These are phyloP conservation scores for Salarias fasciatus DNA, from an alignment of 2,797 vertebrate genomes.

Conservation along the genomic window DNA sequence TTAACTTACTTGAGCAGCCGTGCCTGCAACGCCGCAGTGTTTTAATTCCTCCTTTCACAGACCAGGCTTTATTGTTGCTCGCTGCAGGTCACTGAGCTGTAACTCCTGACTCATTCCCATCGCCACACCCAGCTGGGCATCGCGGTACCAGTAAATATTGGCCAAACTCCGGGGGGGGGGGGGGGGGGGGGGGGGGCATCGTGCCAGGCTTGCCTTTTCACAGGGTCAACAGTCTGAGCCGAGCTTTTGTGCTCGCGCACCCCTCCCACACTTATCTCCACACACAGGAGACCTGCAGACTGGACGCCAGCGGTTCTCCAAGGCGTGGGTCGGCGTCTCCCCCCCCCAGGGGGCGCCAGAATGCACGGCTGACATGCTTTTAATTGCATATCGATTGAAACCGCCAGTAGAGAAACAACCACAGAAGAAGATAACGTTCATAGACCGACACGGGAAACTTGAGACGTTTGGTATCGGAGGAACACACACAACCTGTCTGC, in stretches of 20 bases:
- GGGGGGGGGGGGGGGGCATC: conserved; percentile 12
- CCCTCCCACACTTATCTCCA: neutral
- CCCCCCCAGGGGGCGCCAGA: too few species aligned
- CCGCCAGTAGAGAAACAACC: too few species aligned
- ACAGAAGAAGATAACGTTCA: neutral
- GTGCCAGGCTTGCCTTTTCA: conserved; percentile 46
- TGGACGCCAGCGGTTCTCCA: too few species aligned
- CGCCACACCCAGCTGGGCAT: conserved; percentile 1
- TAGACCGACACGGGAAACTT: conserved; percentile 34
- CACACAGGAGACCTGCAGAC: too few species aligned
- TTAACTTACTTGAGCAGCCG: too few species aligned
- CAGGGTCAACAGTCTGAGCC: conserved; percentile 29
- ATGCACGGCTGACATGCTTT: too few species aligned
- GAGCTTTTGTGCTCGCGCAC: conserved; percentile 23
- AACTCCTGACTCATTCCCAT: neutral
- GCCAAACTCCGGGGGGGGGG: too few species aligned
- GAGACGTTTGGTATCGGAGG: conserved; percentile 33
- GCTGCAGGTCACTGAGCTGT: neutral
- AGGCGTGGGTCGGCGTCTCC: too few species aligned
- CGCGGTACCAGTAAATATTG: conserved; percentile 37
- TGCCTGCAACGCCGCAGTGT: too few species aligned
- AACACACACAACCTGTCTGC: conserved; percentile 25
- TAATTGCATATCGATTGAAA: too few species aligned
- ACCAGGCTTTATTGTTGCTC: too few species aligned
- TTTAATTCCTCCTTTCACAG: too few species aligned